Evolutionary conservation across 2,797 vertebrate species (phyloP).

Genomic region (Cossypha dichroa): DNA sequence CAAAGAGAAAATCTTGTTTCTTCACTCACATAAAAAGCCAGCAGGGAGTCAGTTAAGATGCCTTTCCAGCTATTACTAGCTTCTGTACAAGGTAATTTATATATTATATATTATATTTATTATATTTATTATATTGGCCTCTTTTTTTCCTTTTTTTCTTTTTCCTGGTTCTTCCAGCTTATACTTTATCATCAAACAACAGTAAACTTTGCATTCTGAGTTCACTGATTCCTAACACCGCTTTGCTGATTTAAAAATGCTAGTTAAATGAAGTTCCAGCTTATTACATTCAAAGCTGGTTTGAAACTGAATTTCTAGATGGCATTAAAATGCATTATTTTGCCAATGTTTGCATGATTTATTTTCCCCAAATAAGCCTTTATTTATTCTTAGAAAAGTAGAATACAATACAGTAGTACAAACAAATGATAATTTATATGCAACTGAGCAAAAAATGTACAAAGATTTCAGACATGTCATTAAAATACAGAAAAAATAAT

Average conservation of each 20-base stretch:
- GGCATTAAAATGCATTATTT: constrained; percentile 53
- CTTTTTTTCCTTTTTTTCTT: not conserved
- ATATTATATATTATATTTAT: not conserved
- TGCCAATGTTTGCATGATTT: constrained; percentile 46
- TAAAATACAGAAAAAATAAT: constrained; percentile 70
- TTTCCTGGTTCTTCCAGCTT: not conserved
- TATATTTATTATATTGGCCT: not conserved
- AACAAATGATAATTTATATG: constrained; percentile 68
- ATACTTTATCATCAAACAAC: not conserved
- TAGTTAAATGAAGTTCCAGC: constrained; percentile 8
- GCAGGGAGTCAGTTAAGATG: not conserved
- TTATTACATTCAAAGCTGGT: constrained; percentile 1
- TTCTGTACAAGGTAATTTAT: not conserved
- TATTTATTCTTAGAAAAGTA: constrained; percentile 67
- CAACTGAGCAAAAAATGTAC: constrained; percentile 65
- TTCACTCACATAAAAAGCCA: not conserved
- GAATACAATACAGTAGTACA: constrained; percentile 67
- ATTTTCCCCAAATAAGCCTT: constrained; percentile 53
- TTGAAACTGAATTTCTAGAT: constrained; percentile 30
- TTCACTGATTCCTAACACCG: not conserved
- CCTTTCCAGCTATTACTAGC: not conserved
- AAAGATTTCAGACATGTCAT: constrained; percentile 57
- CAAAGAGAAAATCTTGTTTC: not conserved
- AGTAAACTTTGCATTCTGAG: not conserved
- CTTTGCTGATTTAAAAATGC: not conserved